Base-by-base conservation (phyloP, 2,797 vertebrate genomes). In the Balearica regulorum region DNA sequence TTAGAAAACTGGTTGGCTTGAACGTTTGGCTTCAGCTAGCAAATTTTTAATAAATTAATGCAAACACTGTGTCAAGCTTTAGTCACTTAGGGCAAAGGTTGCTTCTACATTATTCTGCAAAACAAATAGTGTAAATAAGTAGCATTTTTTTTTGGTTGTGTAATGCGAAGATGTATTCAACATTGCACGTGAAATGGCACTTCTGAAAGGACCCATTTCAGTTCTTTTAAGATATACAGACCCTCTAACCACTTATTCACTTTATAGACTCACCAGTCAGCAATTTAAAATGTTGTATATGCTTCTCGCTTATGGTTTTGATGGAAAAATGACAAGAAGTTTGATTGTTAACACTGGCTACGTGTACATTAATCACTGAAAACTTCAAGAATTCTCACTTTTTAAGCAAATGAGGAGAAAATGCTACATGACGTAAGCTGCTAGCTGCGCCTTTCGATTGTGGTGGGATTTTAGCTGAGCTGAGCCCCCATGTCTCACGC, bases 51-150 rank as follows among this genome's bases (percentile, higher is more conserved):
- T 95, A 90, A 91, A 95, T 95, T 90, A 96, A 81, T 48, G 53
- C 55, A 91, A 97, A 87, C 39, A n/a, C 53, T 43, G 57, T 82
- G 76, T 96, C 95, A 85, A 77, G 88, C 89, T 89, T 94, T 75
- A 96, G 87, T 85, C 85, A 58, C 48, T 96, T 89, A 72, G 83
- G 57, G 41, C 70, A 95, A 86, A 90, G 93, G 84, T 92, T 3
- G 1, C 62, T 89, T 79, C 83, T 89, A 10, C 83, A 65, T 83
- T 80, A 73, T 88, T 76, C 88, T 87, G 72, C 62, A 90, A 86
- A 86, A 55, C 68, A 96, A 96, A 93, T 91, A 84, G 25, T 96
- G 90, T 80, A 84, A 97, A 95, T 70, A 95, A 95, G 89, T 87
- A 82, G 69, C 71, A 37, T 94, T 96, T 92, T 44, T 44, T 91